These are phyloP conservation scores for Acipenser transmontanus DNA, from an alignment of 2,797 vertebrate genomes.

Conservation along the genomic window DNA sequence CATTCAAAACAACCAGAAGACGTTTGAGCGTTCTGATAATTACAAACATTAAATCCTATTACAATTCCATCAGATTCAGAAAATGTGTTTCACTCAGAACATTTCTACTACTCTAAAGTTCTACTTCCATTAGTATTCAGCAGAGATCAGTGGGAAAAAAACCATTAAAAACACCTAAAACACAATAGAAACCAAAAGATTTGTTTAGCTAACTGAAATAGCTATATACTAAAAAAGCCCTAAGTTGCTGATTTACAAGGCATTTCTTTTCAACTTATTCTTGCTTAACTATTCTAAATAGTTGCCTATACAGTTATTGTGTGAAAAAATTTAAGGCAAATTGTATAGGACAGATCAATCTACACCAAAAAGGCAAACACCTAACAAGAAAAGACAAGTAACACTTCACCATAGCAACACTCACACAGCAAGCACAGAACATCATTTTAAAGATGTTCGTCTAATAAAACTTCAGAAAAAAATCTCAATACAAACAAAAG, in stretches of 20 bases:
- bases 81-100: slow-evolving; percentile 79
- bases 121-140: slow-evolving; percentile 69
- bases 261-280: slow-evolving; percentile 72
- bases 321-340: slow-evolving; percentile 93
- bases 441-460: slow-evolving; percentile 64
- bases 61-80: slow-evolving; percentile 73
- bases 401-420: slow-evolving; percentile 86
- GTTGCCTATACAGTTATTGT: slow-evolving; percentile 80
- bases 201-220: slow-evolving; percentile 71
- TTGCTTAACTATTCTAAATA: slow-evolving; percentile 72
- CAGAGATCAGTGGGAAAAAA: slow-evolving; percentile 61
- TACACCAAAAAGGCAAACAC: slow-evolving; percentile 70
- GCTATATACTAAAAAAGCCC: slow-evolving; percentile 79
- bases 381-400: slow-evolving; percentile 74
- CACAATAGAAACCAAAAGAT: slow-evolving; percentile 69
- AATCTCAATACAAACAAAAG: slow-evolving; percentile 60
- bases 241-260: slow-evolving; percentile 80
- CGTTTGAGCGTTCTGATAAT: slow-evolving; percentile 61
- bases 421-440: slow-evolving; percentile 93
- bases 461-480: slow-evolving; percentile 48
- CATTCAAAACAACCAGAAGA: slow-evolving; percentile 78
- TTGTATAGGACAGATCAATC: slow-evolving; percentile 80
- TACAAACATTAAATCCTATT: slow-evolving; percentile 84
- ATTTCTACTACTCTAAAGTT: slow-evolving; percentile 60
- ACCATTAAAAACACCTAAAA: slow-evolving; percentile 79